Conservation (phyloP, 1,140 invertebrate genomes). For the Odontomachus brunneus region DNA sequence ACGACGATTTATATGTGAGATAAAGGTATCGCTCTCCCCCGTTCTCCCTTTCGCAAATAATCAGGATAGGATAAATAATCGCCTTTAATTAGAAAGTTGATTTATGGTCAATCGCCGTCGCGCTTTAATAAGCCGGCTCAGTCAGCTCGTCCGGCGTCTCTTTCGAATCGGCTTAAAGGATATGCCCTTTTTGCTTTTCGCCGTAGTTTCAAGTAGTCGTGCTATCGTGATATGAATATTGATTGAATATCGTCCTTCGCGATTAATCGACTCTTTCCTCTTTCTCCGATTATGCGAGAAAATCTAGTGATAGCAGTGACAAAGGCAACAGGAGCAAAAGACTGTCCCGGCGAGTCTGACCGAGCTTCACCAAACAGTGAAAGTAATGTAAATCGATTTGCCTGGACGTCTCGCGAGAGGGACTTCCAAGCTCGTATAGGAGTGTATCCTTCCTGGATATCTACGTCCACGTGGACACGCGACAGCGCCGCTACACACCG, state of each 20-base stretch:
- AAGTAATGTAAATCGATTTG: conserved; percentile 66
- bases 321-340: conserved; percentile 43
- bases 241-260: neutral
- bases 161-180: conserved; percentile 17
- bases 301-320: conserved; percentile 11
- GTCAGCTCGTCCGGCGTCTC: neutral
- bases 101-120: neutral
- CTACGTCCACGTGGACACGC: neutral
- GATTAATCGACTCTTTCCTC: conserved; percentile 4
- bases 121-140: conserved; percentile 9
- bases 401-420: conserved; percentile 34
- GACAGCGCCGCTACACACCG: neutral
- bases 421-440: conserved; percentile 16
- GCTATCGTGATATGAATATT: conserved; percentile 1
- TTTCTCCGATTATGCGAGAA: conserved; percentile 10
- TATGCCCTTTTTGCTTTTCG: neutral
- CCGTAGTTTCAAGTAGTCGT: neutral
- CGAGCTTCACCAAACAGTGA: conserved; percentile 65
- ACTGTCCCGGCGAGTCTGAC: neutral
- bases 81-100: conserved; percentile 5
- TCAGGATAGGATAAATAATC: neutral
- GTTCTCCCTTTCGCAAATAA: neutral
- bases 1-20: neutral
- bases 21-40: neutral
- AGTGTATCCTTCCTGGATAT: conserved; percentile 28